These are phyloP conservation scores for Drosophila navojoa DNA, from an alignment of 1,140 invertebrate genomes.

Conservation along the genomic window DNA sequence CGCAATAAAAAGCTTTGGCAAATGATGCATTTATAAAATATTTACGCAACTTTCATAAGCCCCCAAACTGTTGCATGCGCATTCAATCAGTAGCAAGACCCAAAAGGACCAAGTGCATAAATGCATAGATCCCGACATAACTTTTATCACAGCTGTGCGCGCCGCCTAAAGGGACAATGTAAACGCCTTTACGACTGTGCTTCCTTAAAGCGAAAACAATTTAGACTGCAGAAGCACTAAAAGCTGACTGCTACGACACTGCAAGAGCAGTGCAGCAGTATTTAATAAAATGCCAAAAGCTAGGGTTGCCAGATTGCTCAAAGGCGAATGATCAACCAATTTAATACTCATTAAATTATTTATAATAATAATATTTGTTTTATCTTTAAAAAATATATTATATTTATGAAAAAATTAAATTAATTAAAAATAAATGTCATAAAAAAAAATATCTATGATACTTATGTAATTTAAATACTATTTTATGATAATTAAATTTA, in stretches of 20 bases:
- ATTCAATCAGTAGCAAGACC: too few relatives aligned
- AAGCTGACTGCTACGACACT: neutral
- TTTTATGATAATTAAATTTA: too few relatives aligned
- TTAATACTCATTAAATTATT: too few relatives aligned
- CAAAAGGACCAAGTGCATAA: too few relatives aligned
- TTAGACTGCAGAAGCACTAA: neutral
- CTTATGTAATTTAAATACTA: too few relatives aligned
- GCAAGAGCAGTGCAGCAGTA: neutral
- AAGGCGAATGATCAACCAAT: too few relatives aligned
- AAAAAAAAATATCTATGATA: too few relatives aligned
- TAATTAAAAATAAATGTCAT: too few relatives aligned
- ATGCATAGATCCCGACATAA: neutral
- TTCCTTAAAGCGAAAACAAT: neutral
- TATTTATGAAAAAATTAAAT: neutral
- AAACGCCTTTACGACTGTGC: constrained; percentile 1
- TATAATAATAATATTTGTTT: too few relatives aligned
- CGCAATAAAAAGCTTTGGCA: constrained; percentile 17
- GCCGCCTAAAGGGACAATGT: neutral
- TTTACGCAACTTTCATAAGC: constrained; percentile 16
- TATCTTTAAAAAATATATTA: too few relatives aligned
- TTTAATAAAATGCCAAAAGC: too few relatives aligned
- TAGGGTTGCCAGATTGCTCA: neutral
- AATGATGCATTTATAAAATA: constrained; percentile 21
- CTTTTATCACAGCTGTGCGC: constrained; percentile 3
- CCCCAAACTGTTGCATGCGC: constrained; percentile 19